Evolutionary conservation across 1,140 invertebrate genomes (phyloP).

Genomic region (Bombus cullumanus): DNA sequence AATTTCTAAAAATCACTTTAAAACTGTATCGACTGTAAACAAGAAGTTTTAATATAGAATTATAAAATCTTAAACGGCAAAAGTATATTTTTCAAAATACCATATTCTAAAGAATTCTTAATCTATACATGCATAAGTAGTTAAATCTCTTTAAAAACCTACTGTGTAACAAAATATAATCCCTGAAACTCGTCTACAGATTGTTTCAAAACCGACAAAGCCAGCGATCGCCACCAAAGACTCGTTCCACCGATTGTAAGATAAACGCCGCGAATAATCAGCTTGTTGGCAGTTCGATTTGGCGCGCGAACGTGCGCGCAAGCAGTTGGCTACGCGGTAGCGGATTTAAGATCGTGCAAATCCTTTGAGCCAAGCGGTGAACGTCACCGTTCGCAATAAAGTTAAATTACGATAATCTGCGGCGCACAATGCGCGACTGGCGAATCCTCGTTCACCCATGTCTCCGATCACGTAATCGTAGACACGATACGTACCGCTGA

Average conservation of each 20-base stretch:
- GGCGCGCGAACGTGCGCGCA: background rate
- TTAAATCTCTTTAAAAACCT: background rate
- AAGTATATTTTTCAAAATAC: background rate
- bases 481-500: slow-evolving; percentile 35
- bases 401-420: slow-evolving; percentile 33
- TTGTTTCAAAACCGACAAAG: background rate
- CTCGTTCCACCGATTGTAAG: background rate
- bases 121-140: too few relatives aligned
- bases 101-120: too few relatives aligned
- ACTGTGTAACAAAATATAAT: background rate
- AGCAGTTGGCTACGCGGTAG: background rate
- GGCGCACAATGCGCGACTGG: background rate
- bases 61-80: background rate
- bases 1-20: background rate
- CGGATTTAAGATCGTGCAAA: slow-evolving; percentile 24
- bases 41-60: background rate
- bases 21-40: background rate
- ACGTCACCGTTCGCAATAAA: background rate
- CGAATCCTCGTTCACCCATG: slow-evolving; percentile 42
- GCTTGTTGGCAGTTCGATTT: background rate
- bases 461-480: slow-evolving; percentile 54
- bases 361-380: background rate
- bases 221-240: background rate
- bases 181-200: background rate
- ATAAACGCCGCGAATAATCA: background rate